Conservation (phyloP, 2,113 vertebrate genomes). For the Cardinalis cardinalis region DNA sequence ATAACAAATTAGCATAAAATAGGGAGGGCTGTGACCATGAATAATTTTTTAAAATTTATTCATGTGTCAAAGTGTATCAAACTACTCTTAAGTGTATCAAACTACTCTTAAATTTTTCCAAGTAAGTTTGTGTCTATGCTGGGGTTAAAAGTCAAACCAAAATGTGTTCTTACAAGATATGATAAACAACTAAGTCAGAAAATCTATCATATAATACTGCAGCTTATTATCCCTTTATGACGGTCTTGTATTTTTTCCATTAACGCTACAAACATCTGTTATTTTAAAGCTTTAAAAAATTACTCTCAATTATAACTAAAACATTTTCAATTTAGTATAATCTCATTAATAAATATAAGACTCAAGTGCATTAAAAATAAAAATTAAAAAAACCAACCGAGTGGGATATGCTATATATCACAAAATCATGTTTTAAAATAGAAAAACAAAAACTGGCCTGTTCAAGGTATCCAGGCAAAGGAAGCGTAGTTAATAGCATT, state of each 20-base stretch:
- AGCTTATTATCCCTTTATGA: neutral
- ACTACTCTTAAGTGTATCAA: neutral
- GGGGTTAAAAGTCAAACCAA: neutral
- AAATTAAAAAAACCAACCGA: neutral
- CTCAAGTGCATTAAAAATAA: neutral
- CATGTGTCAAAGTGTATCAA: neutral
- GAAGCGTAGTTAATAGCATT: constrained; percentile 83
- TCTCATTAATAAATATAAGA: neutral
- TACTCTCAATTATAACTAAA: neutral
- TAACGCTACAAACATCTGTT: neutral
- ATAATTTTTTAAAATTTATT: neutral
- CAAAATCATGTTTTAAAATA: neutral
- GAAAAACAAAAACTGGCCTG: constrained; percentile 67
- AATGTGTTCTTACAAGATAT: neutral
- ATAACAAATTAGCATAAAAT: neutral
- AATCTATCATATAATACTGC: neutral
- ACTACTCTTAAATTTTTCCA: neutral
- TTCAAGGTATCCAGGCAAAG: constrained; percentile 90
- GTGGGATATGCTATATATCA: neutral
- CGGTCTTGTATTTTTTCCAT: neutral
- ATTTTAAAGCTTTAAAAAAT: neutral
- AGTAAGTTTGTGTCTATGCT: neutral
- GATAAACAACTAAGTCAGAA: neutral
- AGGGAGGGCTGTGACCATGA: neutral
- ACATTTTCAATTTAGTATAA: neutral